phyloP scores from a whole-genome alignment of 2,888 invertebrate species.

The Tetragnatha montana region DNA sequence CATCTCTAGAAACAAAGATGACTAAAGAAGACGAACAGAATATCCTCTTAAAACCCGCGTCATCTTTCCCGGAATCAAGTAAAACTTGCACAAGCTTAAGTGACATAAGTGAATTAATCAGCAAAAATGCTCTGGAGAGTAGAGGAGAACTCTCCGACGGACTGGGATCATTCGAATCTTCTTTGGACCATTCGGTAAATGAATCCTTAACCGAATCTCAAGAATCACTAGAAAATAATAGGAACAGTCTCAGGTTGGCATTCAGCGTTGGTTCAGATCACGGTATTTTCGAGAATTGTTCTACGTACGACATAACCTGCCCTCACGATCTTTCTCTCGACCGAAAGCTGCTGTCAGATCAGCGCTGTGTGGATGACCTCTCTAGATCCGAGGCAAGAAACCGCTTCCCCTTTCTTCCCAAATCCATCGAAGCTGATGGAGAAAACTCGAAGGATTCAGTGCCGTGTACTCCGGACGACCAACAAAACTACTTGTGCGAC shows the following conservation, averaged over 20 bases:
- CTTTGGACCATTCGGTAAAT: neutral
- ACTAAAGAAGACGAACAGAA: neutral
- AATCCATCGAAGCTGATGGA: neutral
- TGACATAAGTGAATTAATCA: neutral
- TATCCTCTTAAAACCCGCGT: neutral
- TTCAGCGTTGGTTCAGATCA: conserved; percentile 14
- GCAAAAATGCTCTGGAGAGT: neutral
- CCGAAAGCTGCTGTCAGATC: neutral
- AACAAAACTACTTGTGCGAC: conserved; percentile 31
- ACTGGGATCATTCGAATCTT: neutral
- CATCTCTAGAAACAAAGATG: neutral
- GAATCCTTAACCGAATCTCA: neutral
- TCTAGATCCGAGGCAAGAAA: neutral
- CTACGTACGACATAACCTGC: conserved; percentile 49
- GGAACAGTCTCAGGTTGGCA: conserved; percentile 48
- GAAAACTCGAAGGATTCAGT: neutral
- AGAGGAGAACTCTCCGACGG: neutral
- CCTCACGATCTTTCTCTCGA: neutral
- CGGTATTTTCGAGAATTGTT: conserved; percentile 56
- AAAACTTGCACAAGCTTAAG: neutral
- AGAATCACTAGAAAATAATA: neutral
- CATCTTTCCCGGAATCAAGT: neutral
- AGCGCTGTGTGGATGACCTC: neutral
- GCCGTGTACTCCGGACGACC: neutral
- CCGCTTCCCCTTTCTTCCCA: neutral